Evolutionary conservation across 2,113 vertebrate genomes (phyloP).

Genomic region (Trogon surrucura): DNA sequence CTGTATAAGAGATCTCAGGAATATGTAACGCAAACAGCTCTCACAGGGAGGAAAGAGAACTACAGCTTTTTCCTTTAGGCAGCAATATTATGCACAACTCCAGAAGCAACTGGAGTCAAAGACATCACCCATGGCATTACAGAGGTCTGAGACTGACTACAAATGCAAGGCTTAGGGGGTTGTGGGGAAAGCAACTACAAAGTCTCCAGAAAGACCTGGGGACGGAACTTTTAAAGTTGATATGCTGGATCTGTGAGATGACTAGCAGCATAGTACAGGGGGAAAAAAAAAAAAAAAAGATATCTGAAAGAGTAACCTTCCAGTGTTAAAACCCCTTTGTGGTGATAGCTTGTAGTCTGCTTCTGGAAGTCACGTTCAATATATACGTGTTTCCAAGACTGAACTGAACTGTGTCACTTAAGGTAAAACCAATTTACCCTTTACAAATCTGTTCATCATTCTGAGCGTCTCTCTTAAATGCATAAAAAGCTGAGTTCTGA

Average conservation of each 20-base stretch:
- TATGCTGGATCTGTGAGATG: background rate
- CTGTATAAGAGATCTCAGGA: background rate
- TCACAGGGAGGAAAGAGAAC: background rate
- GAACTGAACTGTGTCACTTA: background rate
- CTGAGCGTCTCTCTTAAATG: background rate
- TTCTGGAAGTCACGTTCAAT: background rate
- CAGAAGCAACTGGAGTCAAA: background rate
- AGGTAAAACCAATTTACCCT: background rate
- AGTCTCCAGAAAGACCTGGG: background rate
- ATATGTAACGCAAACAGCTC: background rate
- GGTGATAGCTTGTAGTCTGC: background rate
- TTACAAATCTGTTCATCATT: background rate
- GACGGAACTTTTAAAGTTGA: background rate
- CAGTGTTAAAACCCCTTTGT: background rate
- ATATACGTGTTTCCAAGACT: background rate
- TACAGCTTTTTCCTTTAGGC: background rate
- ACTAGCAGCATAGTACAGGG: background rate
- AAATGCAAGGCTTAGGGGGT: background rate
- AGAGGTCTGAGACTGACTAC: background rate
- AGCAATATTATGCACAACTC: background rate
- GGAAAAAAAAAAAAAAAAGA: rapidly evolving
- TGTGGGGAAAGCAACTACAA: background rate
- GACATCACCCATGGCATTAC: background rate
- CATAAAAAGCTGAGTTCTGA: background rate
- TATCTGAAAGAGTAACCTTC: background rate